Percentiles rank a stretch among this genome's conserved stretches.
Evolutionary conservation across 2,888 invertebrate genomes (phyloP).

Genomic region (Lasioglossum calceatum): DNA sequence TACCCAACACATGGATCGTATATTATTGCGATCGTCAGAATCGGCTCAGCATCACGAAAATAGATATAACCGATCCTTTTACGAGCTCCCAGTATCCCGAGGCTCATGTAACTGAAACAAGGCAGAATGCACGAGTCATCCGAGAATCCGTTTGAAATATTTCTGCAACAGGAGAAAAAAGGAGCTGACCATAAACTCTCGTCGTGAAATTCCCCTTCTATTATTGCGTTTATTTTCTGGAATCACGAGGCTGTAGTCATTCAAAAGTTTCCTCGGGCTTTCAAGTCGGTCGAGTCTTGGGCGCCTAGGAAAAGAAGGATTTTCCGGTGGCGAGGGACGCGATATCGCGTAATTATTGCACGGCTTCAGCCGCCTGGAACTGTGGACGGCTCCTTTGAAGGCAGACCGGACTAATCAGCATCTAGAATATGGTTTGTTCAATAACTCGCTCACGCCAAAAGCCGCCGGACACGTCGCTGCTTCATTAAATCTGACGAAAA

Average conservation of each 20-base stretch:
- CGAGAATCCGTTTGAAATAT: constrained; percentile 15
- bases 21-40: background rate
- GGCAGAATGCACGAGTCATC: background rate
- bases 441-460: constrained; percentile 73
- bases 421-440: constrained; percentile 70
- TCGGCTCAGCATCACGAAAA: background rate
- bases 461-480: constrained; percentile 60
- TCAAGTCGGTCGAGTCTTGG: background rate
- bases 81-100: background rate
- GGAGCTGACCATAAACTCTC: constrained; percentile 14
- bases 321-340: constrained; percentile 19
- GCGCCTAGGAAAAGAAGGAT: background rate
- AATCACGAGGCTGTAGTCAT: constrained; percentile 30
- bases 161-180: background rate
- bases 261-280: constrained; percentile 26
- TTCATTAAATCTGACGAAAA: constrained; percentile 66
- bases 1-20: background rate
- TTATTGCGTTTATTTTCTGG: constrained; percentile 9
- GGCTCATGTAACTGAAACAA: background rate
- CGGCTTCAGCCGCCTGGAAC: constrained; percentile 59
- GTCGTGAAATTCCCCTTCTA: constrained; percentile 1
- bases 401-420: constrained; percentile 77
- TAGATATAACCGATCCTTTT: background rate
- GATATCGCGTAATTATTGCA: constrained; percentile 71
- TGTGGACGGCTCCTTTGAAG: constrained; percentile 59